These are phyloP conservation scores for Megaceryle alcyon DNA, from an alignment of 2,797 vertebrate genomes.

Conservation along the genomic window DNA sequence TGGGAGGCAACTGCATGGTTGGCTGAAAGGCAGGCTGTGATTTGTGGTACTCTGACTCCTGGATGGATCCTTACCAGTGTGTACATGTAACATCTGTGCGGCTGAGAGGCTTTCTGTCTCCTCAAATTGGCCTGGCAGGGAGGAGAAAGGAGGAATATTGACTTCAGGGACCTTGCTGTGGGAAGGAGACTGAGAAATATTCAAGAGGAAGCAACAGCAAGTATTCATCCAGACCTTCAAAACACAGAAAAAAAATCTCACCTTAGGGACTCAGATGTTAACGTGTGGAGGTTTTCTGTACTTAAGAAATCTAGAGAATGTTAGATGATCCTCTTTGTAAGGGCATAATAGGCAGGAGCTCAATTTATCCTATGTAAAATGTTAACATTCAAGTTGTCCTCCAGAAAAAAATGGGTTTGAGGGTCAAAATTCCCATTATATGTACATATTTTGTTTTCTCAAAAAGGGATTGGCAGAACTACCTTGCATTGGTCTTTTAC, in stretches of 20 bases:
- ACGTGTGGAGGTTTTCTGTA: neutral
- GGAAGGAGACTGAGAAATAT: neutral
- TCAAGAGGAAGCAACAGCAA: neutral
- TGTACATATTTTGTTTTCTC: neutral
- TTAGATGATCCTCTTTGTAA: neutral
- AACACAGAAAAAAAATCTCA: neutral
- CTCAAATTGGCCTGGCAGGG: neutral
- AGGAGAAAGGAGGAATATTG: neutral
- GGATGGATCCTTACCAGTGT: neutral
- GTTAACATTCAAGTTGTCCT: neutral
- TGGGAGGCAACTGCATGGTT: accelerated
- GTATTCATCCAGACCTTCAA: neutral
- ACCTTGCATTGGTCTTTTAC: neutral
- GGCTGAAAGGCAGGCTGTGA: neutral
- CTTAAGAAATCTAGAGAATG: neutral
- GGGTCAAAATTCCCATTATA: neutral
- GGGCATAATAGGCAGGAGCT: accelerated
- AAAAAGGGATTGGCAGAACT: neutral
- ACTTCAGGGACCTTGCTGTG: neutral
- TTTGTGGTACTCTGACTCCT: neutral
- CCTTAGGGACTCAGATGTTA: neutral
- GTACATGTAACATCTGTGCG: too few species aligned
- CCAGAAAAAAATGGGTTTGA: neutral
- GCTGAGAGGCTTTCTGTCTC: neutral
- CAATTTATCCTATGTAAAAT: neutral